Conservation (phyloP, 2,888 invertebrate species). For the Cyclophora albipunctata region DNA sequence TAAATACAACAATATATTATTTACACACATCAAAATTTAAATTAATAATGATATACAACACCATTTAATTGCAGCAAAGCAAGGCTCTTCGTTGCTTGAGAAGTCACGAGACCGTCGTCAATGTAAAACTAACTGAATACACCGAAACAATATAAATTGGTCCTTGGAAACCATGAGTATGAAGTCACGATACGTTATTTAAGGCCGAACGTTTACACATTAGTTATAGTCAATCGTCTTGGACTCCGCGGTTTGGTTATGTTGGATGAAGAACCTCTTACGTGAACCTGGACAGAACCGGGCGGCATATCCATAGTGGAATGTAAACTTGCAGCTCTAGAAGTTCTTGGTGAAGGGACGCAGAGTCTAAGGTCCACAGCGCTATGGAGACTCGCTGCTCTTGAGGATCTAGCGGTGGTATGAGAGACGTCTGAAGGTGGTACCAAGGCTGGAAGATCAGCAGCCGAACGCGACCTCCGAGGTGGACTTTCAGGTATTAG, state of each 20-base stretch:
- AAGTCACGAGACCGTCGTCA: not conserved
- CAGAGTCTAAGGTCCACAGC: slow-evolving; percentile 58
- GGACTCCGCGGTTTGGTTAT: slow-evolving; percentile 59
- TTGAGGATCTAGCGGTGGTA: slow-evolving; percentile 52
- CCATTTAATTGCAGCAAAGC: too few species aligned
- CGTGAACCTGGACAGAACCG: slow-evolving; percentile 61
- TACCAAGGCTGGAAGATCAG: slow-evolving; percentile 85
- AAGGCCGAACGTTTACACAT: slow-evolving; percentile 34
- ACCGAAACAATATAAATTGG: slow-evolving; percentile 20
- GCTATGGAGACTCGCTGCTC: slow-evolving; percentile 64
- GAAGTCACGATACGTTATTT: slow-evolving; percentile 5
- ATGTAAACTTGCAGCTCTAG: slow-evolving; percentile 60
- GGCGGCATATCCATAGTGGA: slow-evolving; percentile 56
- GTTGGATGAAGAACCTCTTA: slow-evolving; percentile 52
- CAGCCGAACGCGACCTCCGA: slow-evolving; percentile 86
- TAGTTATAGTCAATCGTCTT: slow-evolving; percentile 57
- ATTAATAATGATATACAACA: too few species aligned
- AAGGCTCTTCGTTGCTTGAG: too few species aligned
- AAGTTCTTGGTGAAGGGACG: slow-evolving; percentile 55
- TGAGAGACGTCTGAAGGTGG: slow-evolving; percentile 67
- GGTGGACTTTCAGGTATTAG: slow-evolving; percentile 81
- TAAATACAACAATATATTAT: slow-evolving; percentile 2
- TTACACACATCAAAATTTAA: slow-evolving; percentile 14
- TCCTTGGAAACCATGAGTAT: slow-evolving; percentile 26
- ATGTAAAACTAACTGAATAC: not conserved